These are phyloP conservation scores for Scaptomyza pallida DNA, from an alignment of 1,140 invertebrate species.

Conservation along the genomic window DNA sequence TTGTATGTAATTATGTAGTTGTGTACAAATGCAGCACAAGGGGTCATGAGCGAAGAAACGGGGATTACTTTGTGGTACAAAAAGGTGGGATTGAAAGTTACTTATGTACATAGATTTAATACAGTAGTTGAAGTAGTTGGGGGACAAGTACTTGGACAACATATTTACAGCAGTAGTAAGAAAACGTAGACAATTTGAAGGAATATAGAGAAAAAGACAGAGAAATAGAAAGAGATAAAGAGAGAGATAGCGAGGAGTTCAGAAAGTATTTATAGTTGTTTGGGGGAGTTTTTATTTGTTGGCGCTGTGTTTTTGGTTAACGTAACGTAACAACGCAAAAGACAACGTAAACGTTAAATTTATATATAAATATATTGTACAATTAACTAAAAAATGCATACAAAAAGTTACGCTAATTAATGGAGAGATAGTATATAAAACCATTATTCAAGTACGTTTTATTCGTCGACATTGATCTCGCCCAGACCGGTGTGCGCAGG, in stretches of 20 bases:
- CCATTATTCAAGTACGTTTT: constrained; percentile 82
- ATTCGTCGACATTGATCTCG: constrained; percentile 86
- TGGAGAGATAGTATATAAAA: constrained; percentile 37
- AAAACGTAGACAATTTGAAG: constrained; percentile 52
- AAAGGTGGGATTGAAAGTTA: constrained; percentile 23
- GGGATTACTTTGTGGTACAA: constrained; percentile 30
- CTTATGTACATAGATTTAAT: constrained; percentile 45
- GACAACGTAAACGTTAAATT: constrained; percentile 34
- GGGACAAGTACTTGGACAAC: constrained; percentile 62
- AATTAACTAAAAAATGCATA: constrained; percentile 63
- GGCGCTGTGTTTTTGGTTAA: constrained; percentile 61
- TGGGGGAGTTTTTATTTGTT: constrained; percentile 17
- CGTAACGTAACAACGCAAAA: constrained; percentile 60
- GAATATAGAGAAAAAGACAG: constrained; percentile 37
- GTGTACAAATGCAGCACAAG: constrained; percentile 40
- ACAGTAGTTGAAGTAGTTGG: constrained; percentile 39
- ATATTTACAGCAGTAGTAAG: constrained; percentile 67
- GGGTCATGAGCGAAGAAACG: constrained; percentile 29
- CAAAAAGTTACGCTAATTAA: constrained; percentile 47
- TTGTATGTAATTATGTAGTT: constrained; percentile 11
- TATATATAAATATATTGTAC: constrained; percentile 31
- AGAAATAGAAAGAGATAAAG: constrained; percentile 32
- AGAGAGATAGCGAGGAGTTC: constrained; percentile 31
- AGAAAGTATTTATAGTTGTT: constrained; percentile 39
- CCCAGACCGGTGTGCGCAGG: constrained; percentile 90